Base-by-base conservation (phyloP, 2,113 vertebrate genomes). In the Leptocoma aspasia region DNA sequence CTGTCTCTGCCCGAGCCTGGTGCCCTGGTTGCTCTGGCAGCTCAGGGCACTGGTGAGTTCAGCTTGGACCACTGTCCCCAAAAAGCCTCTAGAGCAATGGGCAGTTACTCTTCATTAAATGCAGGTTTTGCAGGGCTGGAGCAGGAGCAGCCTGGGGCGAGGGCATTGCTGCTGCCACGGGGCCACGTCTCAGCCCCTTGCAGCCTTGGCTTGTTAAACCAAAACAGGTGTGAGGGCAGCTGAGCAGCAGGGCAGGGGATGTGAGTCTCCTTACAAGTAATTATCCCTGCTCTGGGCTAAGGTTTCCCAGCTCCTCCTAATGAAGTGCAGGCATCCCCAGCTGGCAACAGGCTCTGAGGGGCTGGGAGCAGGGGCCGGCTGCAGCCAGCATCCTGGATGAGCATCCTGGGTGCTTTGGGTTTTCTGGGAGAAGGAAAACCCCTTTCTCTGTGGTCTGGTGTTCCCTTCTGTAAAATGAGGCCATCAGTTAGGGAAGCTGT, bases 211-310 rank as follows among this genome's bases (percentile, higher is more conserved):
- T 97, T 93, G 64, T 94, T 97, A 98, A 97, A 97, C 89, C 94
- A 89, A 97, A 98, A 94, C 96, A 97, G 97, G 95, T 96, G 89
- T 68, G 59, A 82, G 89, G 49, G 95, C 95, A 85, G 91, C 80
- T n/a, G 27, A 76, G 80, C 68, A 7, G 54, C 91, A 18, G 50
- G 44, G 63, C 91, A 21, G 52, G 84, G 87, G 84, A 47, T 83
- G 76, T 53, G 50, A 92, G 71, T 82, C 60, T 92, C 86, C 89
- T 94, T 80, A 86, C 39, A 26, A 94, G 78, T 70, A 92, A 96
- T 96, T 94, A 94, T 91, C 81, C 65, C 56, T 3, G 10, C 91
- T 79, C 84, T 18, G 41, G 89, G 95, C 64, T 89, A 83, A 94
- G 91, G 87, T 88, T 97, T 95, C 83, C 79, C 89, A 87, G 81